These are phyloP conservation scores for Episyrphus balteatus DNA, from an alignment of 1,140 invertebrate species.

Conservation along the genomic window DNA sequence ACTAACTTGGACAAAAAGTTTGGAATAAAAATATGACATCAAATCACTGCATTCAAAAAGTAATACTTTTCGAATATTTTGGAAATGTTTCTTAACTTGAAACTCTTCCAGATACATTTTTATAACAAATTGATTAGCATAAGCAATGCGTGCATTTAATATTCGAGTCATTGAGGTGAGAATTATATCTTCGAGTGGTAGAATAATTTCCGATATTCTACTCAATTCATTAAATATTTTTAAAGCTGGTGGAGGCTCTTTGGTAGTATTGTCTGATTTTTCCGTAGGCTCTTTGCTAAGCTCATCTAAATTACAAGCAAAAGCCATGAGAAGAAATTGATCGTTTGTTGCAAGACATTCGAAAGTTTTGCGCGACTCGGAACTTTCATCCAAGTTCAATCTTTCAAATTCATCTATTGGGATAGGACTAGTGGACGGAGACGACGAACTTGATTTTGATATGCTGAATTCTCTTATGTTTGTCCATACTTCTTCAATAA, in stretches of 20 bases:
- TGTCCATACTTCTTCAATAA: slow-evolving; percentile 11
- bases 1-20: slow-evolving; percentile 17
- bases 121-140: slow-evolving; percentile 23
- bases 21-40: slow-evolving; percentile 20
- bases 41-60: slow-evolving; percentile 24
- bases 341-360: slow-evolving; percentile 7
- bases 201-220: background rate
- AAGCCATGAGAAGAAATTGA: slow-evolving; percentile 9
- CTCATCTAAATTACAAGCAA: slow-evolving; percentile 5
- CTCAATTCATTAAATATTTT: slow-evolving; percentile 2
- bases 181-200: slow-evolving; percentile 1
- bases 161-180: slow-evolving; percentile 8
- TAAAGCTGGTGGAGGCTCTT: background rate
- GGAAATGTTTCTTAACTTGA: slow-evolving; percentile 13
- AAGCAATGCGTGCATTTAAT: slow-evolving; percentile 12
- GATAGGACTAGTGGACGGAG: too few relatives aligned
- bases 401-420: background rate
- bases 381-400: too few relatives aligned
- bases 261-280: background rate
- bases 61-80: slow-evolving; percentile 23
- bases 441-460: too few relatives aligned
- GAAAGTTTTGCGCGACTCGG: background rate
- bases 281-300: background rate
- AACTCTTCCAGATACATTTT: slow-evolving; percentile 19
- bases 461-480: slow-evolving; percentile 4